Evolutionary conservation across 2,888 invertebrate genomes (phyloP).

Genomic region (Agrochola litura): DNA sequence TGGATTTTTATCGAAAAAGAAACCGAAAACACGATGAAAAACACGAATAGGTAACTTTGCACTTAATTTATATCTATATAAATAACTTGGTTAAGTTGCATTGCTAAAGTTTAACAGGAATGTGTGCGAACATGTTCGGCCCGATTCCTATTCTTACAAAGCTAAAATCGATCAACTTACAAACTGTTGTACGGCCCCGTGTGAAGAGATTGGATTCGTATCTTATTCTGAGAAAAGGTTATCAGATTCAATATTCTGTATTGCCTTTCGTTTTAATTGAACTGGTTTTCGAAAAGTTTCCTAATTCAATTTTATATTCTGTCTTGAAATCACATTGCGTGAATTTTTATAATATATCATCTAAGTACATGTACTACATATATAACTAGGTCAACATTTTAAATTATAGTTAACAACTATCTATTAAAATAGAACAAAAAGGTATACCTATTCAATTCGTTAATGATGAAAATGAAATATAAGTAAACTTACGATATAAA

Average conservation of each 20-base stretch:
- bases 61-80: not conserved
- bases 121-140: not conserved
- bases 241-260: not conserved
- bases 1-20: not conserved
- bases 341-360: no score
- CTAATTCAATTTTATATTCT: not conserved
- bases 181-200: not conserved
- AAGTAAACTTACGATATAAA: slow-evolving; percentile 6
- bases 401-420: not conserved
- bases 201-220: slow-evolving; percentile 1
- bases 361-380: no score
- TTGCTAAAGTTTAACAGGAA: not conserved
- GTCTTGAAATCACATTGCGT: not conserved
- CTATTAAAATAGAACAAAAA: not conserved
- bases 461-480: not conserved
- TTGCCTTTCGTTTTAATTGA: not conserved
- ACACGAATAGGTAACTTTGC: not conserved
- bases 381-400: not conserved
- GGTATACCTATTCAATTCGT: not conserved
- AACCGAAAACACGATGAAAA: not conserved
- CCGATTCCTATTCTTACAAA: not conserved
- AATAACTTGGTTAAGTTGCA: not conserved
- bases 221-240: slow-evolving; percentile 4
- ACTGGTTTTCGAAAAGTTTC: slow-evolving; percentile 3
- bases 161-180: slow-evolving; percentile 5